phyloP scores from a whole-genome alignment of 2,113 vertebrate genomes.

The Coregonus clupeaformis region DNA sequence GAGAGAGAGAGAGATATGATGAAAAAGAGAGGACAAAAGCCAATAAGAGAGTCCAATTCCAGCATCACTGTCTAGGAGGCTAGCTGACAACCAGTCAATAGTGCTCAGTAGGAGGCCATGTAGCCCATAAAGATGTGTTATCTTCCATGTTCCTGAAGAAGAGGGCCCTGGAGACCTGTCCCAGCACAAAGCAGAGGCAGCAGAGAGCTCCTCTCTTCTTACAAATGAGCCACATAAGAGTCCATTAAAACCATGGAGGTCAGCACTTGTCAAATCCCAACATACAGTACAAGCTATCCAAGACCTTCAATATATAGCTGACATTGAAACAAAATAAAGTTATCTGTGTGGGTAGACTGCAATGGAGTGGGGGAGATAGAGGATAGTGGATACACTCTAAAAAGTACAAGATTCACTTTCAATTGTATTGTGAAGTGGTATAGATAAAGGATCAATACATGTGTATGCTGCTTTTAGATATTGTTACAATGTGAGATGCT shows the following conservation, averaged over 20 bases:
- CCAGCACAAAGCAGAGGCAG: neutral
- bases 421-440: too few relatives aligned
- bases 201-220: neutral
- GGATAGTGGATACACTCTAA: too few relatives aligned
- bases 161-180: neutral
- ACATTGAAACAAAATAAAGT: too few relatives aligned
- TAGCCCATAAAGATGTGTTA: conserved; percentile 3
- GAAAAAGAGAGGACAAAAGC: too few relatives aligned
- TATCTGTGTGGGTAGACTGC: neutral
- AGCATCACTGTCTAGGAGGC: neutral
- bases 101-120: neutral
- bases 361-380: neutral
- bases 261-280: conserved; percentile 6
- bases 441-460: too few relatives aligned
- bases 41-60: neutral
- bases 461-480: too few relatives aligned
- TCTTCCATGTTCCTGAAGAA: neutral
- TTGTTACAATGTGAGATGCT: too few relatives aligned
- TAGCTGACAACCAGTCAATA: conserved; percentile 5
- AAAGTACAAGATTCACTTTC: too few relatives aligned
- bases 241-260: neutral
- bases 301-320: neutral
- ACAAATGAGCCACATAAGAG: neutral
- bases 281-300: neutral
- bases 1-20: neutral